Percentiles rank a stretch among this genome's conserved stretches.
phyloP scores from a whole-genome alignment of 2,888 invertebrate genomes.

The Pyrrhosoma nymphula region DNA sequence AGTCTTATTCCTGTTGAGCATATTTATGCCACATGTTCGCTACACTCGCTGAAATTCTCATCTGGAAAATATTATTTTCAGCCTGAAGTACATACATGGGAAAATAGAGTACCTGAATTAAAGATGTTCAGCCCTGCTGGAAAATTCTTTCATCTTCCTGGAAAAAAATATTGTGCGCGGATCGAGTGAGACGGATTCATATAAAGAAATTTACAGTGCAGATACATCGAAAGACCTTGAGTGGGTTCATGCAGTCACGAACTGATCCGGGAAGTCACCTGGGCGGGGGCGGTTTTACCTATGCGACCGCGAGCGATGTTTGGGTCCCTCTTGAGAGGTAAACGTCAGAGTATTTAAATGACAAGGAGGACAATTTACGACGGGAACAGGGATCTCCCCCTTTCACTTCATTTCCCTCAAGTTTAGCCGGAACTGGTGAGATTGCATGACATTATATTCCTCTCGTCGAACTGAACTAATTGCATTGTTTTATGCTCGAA shows the following conservation, averaged over 20 bases:
- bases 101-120: too few relatives aligned
- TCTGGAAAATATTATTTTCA: too few relatives aligned
- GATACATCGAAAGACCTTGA: not conserved
- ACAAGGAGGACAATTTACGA: not conserved
- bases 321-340: not conserved
- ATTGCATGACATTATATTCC: constrained; percentile 3
- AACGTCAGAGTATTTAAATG: not conserved
- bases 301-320: not conserved
- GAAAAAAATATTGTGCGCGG: not conserved
- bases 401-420: not conserved
- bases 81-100: too few relatives aligned
- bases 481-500: not conserved
- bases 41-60: too few relatives aligned
- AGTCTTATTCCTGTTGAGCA: too few relatives aligned
- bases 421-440: not conserved
- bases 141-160: too few relatives aligned
- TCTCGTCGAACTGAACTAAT: not conserved
- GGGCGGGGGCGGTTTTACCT: not conserved
- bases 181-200: not conserved
- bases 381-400: not conserved
- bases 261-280: not conserved
- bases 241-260: constrained; percentile 8
- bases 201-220: not conserved
- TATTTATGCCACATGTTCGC: too few relatives aligned
- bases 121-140: too few relatives aligned